These are phyloP conservation scores for Florisuga fusca DNA, from an alignment of 2,797 vertebrate genomes.

Conservation along the genomic window DNA sequence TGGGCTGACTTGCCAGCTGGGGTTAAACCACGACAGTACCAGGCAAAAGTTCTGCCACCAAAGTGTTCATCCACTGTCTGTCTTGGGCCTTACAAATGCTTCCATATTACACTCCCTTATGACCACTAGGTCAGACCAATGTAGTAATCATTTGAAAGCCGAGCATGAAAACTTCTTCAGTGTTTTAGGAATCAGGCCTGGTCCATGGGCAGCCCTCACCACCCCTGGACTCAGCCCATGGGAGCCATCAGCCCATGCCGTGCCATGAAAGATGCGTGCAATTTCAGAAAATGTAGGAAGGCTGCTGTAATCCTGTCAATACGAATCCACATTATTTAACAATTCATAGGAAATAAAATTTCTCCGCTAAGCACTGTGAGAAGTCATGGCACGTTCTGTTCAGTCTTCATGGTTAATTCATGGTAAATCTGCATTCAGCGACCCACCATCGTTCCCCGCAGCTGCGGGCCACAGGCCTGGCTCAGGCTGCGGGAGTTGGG, in stretches of 20 bases:
- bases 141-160: not conserved
- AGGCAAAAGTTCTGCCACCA: not conserved
- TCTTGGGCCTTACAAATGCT: fast-evolving
- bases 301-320: fast-evolving
- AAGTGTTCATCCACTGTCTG: not conserved
- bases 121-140: not conserved
- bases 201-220: fast-evolving
- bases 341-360: fast-evolving
- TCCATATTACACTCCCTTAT: fast-evolving
- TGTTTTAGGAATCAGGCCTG: not conserved
- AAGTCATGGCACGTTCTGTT: fast-evolving
- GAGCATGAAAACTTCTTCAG: not conserved
- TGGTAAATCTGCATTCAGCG: fast-evolving
- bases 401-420: fast-evolving
- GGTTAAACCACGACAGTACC: too few relatives aligned
- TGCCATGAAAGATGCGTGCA: fast-evolving
- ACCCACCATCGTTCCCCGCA: fast-evolving
- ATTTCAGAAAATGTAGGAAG: fast-evolving
- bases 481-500: fast-evolving
- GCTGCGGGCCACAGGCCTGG: not conserved
- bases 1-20: too few relatives aligned
- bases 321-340: too few relatives aligned
- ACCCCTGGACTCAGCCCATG: fast-evolving
- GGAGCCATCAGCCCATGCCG: not conserved
- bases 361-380: fast-evolving